phyloP scores from a whole-genome alignment of 2,888 invertebrate genomes.

The Malacosoma neustria region DNA sequence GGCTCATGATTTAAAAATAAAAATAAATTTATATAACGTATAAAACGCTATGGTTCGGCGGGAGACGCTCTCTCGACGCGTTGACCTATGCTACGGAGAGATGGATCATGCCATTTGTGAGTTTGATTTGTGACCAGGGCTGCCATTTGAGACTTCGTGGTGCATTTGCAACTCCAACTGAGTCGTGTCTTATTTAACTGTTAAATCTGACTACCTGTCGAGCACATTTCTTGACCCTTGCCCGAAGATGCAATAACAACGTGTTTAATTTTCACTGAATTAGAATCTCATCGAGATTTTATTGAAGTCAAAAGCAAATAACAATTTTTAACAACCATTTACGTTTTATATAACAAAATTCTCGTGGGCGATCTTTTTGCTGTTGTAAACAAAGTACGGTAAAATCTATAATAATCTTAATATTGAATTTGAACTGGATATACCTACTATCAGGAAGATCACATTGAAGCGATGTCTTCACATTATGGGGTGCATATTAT shows the following conservation, averaged over 20 bases:
- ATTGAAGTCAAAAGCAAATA: too few species aligned
- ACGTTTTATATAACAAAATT: too few species aligned
- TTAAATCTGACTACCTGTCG: slow-evolving; percentile 57
- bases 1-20: slow-evolving; percentile 21
- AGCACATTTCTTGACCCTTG: slow-evolving; percentile 51
- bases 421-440: too few species aligned
- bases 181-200: slow-evolving; percentile 47
- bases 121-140: slow-evolving; percentile 40
- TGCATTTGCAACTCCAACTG: too few species aligned
- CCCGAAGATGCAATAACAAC: slow-evolving; percentile 42
- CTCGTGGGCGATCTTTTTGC: too few species aligned
- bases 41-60: too few species aligned
- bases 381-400: too few species aligned
- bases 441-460: too few species aligned
- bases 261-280: slow-evolving; percentile 15
- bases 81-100: slow-evolving; percentile 43
- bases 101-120: slow-evolving; percentile 40
- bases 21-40: too few species aligned
- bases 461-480: background rate
- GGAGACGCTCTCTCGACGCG: too few species aligned
- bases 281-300: background rate
- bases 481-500: background rate
- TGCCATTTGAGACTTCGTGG: slow-evolving; percentile 27
- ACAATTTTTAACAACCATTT: too few species aligned
- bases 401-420: too few species aligned